Evolutionary conservation across 2,888 invertebrate genomes (phyloP).

Genomic region (Drosophila anceps): DNA sequence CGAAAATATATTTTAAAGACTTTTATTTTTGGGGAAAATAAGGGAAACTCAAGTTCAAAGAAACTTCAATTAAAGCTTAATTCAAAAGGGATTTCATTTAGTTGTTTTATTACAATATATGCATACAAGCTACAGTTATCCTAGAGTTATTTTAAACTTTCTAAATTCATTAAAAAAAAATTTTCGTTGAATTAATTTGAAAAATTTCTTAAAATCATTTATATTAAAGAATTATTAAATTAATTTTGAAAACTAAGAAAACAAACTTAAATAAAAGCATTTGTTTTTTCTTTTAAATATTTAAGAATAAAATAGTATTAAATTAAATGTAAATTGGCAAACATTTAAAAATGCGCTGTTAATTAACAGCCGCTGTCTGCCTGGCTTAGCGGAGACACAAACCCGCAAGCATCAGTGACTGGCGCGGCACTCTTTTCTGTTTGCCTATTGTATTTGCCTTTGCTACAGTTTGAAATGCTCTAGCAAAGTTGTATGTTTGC

Average conservation of each 20-base stretch:
- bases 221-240: too few species aligned
- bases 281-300: too few species aligned
- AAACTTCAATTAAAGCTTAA: background rate
- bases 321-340: background rate
- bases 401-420: constrained; percentile 34
- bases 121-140: too few species aligned
- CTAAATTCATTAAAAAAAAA: too few species aligned
- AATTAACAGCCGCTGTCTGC: background rate
- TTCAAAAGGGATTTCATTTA: too few species aligned
- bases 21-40: background rate
- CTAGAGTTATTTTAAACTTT: too few species aligned
- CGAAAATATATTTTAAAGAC: constrained; percentile 15
- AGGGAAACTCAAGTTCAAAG: background rate
- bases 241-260: too few species aligned
- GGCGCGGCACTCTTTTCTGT: constrained; percentile 1
- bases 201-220: too few species aligned
- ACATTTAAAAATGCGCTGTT: background rate
- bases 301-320: background rate
- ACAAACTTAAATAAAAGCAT: too few species aligned
- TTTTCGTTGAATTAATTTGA: too few species aligned
- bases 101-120: too few species aligned
- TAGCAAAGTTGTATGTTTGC: constrained; percentile 21
- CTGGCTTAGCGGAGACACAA: constrained; percentile 33
- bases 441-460: background rate
- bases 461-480: constrained; percentile 40